Evolutionary conservation across 2,797 vertebrate species (phyloP).

Genomic region (Delichon dasypus): DNA sequence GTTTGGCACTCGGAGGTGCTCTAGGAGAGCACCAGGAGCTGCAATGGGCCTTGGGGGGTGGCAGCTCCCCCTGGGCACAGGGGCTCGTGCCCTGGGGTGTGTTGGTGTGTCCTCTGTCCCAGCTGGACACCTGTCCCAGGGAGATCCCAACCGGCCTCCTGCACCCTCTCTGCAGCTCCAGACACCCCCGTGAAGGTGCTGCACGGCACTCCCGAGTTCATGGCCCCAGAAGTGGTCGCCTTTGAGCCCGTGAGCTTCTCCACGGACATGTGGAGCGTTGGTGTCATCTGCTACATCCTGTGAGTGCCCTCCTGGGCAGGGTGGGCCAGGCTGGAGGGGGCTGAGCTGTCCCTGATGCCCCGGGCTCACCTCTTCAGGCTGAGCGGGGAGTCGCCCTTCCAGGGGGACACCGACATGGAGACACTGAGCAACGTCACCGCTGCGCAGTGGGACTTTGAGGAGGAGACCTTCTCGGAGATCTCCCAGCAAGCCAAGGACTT

Average conservation of each 20-base stretch:
- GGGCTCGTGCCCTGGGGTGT: fast-evolving
- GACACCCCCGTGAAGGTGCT: constrained; percentile 80
- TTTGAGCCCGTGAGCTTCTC: constrained; percentile 80
- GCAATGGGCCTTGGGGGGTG: fast-evolving
- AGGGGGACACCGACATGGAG: constrained; percentile 83
- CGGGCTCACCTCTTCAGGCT: constrained; percentile 67
- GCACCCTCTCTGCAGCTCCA: constrained; percentile 65
- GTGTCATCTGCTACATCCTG: constrained; percentile 91
- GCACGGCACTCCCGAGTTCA: constrained; percentile 89
- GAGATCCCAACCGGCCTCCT: neutral
- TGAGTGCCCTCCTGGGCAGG: constrained; percentile 66
- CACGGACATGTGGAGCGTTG: constrained; percentile 90
- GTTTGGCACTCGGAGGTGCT: neutral
- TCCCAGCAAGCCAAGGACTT: constrained; percentile 84
- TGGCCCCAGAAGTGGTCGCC: constrained; percentile 89
- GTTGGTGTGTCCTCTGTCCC: neutral
- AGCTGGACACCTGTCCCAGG: neutral
- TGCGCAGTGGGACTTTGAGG: constrained; percentile 85
- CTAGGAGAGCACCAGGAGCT: neutral
- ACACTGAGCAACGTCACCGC: constrained; percentile 84
- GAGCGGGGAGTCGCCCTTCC: constrained; percentile 89
- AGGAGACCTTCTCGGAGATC: constrained; percentile 85
- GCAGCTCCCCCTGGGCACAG: neutral
- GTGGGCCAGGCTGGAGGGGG: neutral
- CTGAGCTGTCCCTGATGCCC: neutral